Evolutionary conservation across 2,797 vertebrate genomes (phyloP).

Genomic region (Graptemys geographica): DNA sequence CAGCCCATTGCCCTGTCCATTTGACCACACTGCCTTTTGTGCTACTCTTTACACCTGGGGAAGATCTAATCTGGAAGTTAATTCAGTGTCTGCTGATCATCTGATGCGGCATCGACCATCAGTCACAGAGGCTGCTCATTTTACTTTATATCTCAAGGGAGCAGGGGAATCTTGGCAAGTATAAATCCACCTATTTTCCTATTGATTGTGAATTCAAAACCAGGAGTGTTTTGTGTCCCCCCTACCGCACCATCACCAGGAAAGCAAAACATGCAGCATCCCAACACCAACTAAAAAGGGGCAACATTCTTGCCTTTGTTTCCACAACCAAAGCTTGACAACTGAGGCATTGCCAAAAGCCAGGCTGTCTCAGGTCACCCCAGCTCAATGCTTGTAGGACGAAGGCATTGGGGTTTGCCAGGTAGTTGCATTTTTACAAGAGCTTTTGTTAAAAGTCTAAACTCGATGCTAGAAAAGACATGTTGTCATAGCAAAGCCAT

Average conservation of each 20-base stretch:
- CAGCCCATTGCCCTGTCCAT: neutral
- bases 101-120: neutral
- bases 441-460: neutral
- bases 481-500: accelerated
- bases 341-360: neutral
- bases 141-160: neutral
- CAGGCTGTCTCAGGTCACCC: neutral
- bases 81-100: too few relatives aligned
- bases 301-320: accelerated
- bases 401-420: accelerated
- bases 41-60: neutral
- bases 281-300: neutral
- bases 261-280: neutral
- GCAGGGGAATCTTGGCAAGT: accelerated
- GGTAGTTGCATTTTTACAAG: neutral
- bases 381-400: accelerated
- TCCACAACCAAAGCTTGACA: neutral
- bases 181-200: neutral
- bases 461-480: accelerated
- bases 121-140: neutral
- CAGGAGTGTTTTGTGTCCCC: accelerated
- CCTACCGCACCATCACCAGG: neutral
- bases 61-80: neutral
- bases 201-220: neutral
- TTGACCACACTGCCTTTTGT: neutral